Evolutionary conservation across 2,113 vertebrate species (phyloP).

Genomic region (Pteruthius melanotis): DNA sequence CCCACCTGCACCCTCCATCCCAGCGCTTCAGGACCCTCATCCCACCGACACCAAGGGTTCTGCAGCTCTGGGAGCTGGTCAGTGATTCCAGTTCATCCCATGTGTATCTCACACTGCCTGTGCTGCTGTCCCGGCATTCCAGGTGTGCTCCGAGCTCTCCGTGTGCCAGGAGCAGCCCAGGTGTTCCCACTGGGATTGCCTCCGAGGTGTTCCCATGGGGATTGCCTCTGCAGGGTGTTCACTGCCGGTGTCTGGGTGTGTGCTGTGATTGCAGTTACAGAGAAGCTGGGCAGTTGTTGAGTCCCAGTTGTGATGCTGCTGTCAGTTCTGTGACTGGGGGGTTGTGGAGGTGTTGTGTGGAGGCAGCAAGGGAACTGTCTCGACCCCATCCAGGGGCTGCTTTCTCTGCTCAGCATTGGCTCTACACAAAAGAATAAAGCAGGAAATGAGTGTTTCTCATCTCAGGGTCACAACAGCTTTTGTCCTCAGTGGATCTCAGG

Average conservation of each 20-base stretch:
- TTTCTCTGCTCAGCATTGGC: not conserved
- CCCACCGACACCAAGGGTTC: not conserved
- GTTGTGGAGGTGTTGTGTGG: not conserved
- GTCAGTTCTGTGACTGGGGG: not conserved
- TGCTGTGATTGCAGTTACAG: not conserved
- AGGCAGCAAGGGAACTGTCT: not conserved
- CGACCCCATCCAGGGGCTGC: not conserved
- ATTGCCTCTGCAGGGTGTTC: not conserved
- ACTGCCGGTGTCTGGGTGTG: not conserved
- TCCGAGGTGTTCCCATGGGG: not conserved
- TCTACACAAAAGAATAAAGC: not conserved
- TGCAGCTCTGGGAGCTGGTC: not conserved
- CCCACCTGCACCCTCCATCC: not conserved
- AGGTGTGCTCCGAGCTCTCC: fast-evolving
- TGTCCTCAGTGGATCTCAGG: no score
- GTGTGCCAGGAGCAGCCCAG: fast-evolving
- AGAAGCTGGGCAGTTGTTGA: no score
- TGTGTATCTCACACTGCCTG: not conserved
- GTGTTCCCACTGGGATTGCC: not conserved
- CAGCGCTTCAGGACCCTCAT: not conserved
- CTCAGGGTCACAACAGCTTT: no score
- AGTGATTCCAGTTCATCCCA: not conserved
- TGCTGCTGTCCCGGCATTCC: not conserved
- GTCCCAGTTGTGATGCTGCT: not conserved
- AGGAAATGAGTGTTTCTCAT: no score